A percentile compares a stretch with the other conserved stretches of the same genome.
These are phyloP conservation scores for Myotis pilosus DNA, from an alignment of 2,797 vertebrate species.

Conservation along the genomic window DNA sequence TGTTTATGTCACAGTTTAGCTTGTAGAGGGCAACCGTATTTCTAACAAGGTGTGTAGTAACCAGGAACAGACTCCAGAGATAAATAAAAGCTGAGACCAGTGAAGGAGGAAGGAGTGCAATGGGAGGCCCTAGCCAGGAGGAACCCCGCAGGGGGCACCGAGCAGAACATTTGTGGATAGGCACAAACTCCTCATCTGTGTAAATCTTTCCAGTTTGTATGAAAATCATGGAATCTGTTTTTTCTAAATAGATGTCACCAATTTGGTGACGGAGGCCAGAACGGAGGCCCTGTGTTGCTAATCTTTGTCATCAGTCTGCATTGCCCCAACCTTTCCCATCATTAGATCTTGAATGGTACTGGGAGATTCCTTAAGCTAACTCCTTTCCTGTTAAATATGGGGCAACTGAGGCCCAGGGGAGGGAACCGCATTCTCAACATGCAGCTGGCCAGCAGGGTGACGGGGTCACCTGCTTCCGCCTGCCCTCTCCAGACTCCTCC, in stretches of 20 bases:
- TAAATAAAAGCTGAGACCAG: background rate
- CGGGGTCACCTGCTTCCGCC: no score
- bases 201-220: background rate
- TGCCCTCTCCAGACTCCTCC: fast-evolving
- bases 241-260: background rate
- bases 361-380: background rate
- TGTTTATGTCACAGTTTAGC: background rate
- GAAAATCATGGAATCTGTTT: background rate
- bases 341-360: background rate
- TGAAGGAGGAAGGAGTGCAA: background rate
- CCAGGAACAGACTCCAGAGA: background rate
- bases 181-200: background rate
- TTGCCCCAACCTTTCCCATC: background rate
- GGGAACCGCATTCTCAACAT: background rate
- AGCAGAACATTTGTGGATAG: background rate
- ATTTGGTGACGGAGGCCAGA: background rate
- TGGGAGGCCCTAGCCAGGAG: background rate
- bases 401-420: background rate
- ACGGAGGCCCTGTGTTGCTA: background rate
- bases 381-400: background rate
- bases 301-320: background rate
- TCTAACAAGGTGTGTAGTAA: background rate
- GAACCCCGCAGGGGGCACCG: background rate
- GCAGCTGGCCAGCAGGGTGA: background rate
- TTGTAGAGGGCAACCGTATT: background rate